Evolutionary conservation across 2,113 vertebrate species (phyloP).

Genomic region (Scortum barcoo): DNA sequence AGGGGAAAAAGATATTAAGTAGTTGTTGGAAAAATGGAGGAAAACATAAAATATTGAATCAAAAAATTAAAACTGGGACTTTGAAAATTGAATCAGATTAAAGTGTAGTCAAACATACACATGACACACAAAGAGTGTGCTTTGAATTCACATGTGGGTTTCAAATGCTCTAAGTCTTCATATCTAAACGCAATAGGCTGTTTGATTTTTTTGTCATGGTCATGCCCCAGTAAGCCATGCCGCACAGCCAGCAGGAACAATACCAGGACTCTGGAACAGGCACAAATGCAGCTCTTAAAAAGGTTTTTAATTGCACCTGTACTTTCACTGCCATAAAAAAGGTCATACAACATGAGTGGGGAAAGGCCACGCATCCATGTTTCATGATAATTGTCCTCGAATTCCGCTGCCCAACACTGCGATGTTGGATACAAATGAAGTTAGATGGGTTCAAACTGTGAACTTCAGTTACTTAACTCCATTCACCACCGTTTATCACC

Average conservation of each 20-base stretch:
- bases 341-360: background rate
- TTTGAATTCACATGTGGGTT: no score
- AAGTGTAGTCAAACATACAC: background rate
- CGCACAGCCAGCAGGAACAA: no score
- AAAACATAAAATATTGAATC: background rate
- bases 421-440: constrained; percentile 38
- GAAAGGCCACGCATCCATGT: constrained; percentile 8
- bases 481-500: constrained; percentile 17
- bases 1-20: background rate
- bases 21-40: background rate
- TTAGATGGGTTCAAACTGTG: constrained; percentile 39
- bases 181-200: no score
- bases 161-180: no score
- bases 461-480: constrained; percentile 41
- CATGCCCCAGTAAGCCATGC: background rate
- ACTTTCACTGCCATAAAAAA: background rate
- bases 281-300: background rate
- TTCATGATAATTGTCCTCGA: constrained; percentile 26
- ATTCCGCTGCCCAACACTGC: background rate
- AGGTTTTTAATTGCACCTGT: background rate
- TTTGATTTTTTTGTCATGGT: background rate
- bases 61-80: background rate
- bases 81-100: background rate
- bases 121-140: background rate
- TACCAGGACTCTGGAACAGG: no score